These are phyloP conservation scores for Poliocrania exsul DNA, from an alignment of 2,797 vertebrate genomes.

Conservation along the genomic window DNA sequence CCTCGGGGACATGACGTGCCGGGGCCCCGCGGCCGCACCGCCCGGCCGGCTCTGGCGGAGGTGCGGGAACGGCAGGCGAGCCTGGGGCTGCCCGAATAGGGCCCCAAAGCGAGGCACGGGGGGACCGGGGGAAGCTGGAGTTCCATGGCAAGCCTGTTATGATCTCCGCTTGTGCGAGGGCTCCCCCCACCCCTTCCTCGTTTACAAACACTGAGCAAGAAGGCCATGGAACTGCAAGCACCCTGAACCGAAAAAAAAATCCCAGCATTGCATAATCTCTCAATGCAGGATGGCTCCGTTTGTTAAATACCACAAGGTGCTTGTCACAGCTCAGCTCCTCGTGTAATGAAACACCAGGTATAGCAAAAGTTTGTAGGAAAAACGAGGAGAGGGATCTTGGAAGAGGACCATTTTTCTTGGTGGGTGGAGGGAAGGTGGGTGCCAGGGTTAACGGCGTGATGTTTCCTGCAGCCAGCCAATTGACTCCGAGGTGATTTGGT, in stretches of 20 bases:
- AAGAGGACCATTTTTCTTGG: conserved; percentile 65
- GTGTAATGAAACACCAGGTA: conserved; percentile 74
- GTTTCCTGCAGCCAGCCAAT: conserved; percentile 73
- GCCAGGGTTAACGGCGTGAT: conserved; percentile 60
- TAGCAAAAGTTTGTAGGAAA: conserved; percentile 62
- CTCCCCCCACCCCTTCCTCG: background rate
- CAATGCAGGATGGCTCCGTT: conserved; percentile 40
- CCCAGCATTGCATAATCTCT: conserved; percentile 20
- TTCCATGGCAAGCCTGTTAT: background rate
- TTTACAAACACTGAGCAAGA: background rate
- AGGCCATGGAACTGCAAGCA: background rate
- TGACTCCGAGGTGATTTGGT: conserved; percentile 70
- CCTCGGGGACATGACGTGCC: background rate
- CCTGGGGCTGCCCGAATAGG: background rate
- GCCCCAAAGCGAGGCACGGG: background rate
- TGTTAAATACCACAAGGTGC: conserved; percentile 66
- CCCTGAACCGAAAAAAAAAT: background rate
- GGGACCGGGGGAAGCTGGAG: background rate
- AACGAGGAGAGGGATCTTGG: conserved; percentile 28
- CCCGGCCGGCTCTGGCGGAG: background rate
- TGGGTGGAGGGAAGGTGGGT: conserved; percentile 44
- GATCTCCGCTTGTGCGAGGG: background rate
- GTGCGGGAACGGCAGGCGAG: background rate
- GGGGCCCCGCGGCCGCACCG: background rate
- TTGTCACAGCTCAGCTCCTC: conserved; percentile 72